Evolutionary conservation across 2,888 invertebrate species (phyloP), one percentile per base, ranked within the genome.

Genomic region (Idaea aversata): DNA sequence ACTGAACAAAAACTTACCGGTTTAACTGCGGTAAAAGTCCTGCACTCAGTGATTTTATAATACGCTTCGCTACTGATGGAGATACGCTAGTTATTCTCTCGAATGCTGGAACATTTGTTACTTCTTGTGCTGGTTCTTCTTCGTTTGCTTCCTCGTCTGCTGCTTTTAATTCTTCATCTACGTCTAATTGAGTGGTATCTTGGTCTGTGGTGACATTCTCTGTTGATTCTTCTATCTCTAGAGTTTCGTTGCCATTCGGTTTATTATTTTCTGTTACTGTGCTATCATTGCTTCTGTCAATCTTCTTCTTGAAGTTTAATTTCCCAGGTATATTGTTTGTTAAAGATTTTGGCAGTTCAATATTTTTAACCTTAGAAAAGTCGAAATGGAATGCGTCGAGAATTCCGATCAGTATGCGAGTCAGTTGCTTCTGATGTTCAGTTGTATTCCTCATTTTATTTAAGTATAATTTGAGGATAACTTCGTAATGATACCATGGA

Each of bases 351-450:
- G 90, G 88, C 35, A 89, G 70, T 69, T 89, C 86, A 65, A 88
- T 85, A 63, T 84, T 79, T 73, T 90, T 85, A 0, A 84, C 94
- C 82, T 95, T 95, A 0, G 94, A 94, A 62, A 99, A 93, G 90
- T 99, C 97, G 85, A 97, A 99, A 88, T 99, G 99, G 81, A 99
- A 99, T 0, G 97, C 95, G 82, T 99, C 98, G 70, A 99, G 91
- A 69, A 99, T 95, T 0, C 95, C 95, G 0, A 96, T 95, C 15
- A 97, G 93, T 65, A 97, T 93, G 65, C 96, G 94, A 7, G 98
- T 96, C 66, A 97, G 91, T 77, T 98, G 97, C 76, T 97, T 98
- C 79, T 98, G 98, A 82, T 95, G 95, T 57, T 97, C 96, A 0
- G 94, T 86, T 7, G 95, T 94, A 62, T 94, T 93, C 0, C 96